A percentile compares a stretch with the other conserved stretches of the same genome.
Conservation (phyloP, 37 sponge, comb jelly and placozoan species). For the Geodia barretti region DNA sequence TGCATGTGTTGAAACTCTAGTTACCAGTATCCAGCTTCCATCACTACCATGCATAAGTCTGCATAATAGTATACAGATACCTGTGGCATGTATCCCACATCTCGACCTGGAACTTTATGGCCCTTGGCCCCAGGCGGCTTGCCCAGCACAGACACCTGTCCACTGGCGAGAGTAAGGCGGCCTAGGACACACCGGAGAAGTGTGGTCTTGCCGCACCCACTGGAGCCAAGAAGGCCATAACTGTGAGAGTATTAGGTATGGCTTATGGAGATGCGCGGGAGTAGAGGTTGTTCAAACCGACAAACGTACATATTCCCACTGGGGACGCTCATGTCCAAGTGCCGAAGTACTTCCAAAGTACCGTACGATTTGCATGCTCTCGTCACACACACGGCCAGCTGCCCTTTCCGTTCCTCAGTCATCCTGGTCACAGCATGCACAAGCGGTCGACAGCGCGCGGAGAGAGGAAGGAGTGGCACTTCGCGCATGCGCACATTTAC, state of each 20-base stretch:
- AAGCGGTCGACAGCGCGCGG: too few relatives aligned
- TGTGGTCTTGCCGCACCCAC: conserved; percentile 93
- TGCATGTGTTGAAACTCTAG: too few relatives aligned
- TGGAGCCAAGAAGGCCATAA: conserved; percentile 85
- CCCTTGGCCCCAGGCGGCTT: conserved; percentile 60
- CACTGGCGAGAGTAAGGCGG: conserved; percentile 52
- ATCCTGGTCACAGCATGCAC: too few relatives aligned
- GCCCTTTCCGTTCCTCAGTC: not conserved
- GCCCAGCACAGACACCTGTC: conserved; percentile 57
- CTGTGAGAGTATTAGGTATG: conserved; percentile 22
- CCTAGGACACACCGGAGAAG: conserved; percentile 85
- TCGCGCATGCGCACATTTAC: too few relatives aligned
- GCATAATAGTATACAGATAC: conserved; percentile 19
- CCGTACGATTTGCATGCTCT: conserved; percentile 55
- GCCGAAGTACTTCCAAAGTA: conserved; percentile 35
- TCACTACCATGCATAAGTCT: not conserved
- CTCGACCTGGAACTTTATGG: conserved; percentile 69
- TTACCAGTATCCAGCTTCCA: too few relatives aligned
- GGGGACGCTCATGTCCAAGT: conserved; percentile 64
- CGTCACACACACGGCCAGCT: conserved; percentile 11
- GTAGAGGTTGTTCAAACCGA: too few relatives aligned
- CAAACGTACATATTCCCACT: conserved; percentile 47
- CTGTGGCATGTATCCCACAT: conserved; percentile 93
- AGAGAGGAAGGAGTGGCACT: too few relatives aligned
- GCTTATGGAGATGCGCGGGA: too few relatives aligned